These are phyloP conservation scores for Oceanodroma tethys DNA, from an alignment of 2,113 vertebrate species.

Conservation along the genomic window DNA sequence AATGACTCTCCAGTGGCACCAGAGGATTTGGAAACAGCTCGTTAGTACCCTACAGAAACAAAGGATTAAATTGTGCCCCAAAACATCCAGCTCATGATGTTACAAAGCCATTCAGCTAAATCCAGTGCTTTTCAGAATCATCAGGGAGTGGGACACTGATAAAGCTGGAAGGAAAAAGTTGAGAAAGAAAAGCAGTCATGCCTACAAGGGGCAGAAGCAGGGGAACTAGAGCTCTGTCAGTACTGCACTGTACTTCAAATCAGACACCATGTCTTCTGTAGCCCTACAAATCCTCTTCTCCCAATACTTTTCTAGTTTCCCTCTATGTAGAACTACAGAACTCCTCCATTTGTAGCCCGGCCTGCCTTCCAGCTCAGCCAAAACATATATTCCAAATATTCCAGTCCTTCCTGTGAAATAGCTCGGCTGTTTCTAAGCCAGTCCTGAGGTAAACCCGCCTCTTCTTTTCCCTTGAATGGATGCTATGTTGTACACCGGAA, in stretches of 20 bases:
- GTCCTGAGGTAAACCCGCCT: not conserved
- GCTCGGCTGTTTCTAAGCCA: not conserved
- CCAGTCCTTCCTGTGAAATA: not conserved
- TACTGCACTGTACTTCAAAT: not conserved
- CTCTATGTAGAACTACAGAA: not conserved
- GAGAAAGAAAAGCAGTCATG: not conserved
- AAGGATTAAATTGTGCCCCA: not conserved
- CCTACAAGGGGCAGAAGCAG: not conserved
- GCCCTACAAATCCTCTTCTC: not conserved
- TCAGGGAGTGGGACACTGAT: not conserved
- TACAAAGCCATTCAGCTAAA: not conserved
- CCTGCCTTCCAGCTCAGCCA: not conserved
- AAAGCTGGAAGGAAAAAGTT: not conserved
- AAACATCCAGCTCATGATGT: not conserved
- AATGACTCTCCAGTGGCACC: not conserved
- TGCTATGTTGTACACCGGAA: not conserved
- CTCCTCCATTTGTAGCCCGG: not conserved
- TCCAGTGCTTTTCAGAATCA: not conserved
- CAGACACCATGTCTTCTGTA: not conserved
- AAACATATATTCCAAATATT: not conserved
- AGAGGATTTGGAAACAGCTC: slow-evolving; percentile 12
- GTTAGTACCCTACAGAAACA: slow-evolving; percentile 21
- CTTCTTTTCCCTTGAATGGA: not conserved
- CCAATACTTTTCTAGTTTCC: not conserved
- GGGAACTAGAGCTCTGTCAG: not conserved